These are phyloP conservation scores for Parapristionchus giblindavisi DNA, from an alignment of 2,888 invertebrate species.

Conservation along the genomic window DNA sequence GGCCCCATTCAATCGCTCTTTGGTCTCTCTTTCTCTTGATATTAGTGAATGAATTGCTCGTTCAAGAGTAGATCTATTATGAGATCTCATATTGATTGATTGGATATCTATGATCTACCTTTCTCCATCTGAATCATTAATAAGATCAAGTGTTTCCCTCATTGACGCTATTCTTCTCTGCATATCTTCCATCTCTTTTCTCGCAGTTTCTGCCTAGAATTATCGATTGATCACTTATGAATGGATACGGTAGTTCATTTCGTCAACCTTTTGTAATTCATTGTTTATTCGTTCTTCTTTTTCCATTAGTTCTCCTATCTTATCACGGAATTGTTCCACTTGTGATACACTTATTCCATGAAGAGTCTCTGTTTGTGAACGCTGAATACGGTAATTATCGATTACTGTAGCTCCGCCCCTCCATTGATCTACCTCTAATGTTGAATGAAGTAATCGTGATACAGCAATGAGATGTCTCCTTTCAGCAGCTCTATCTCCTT, in stretches of 20 bases:
- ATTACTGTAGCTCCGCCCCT: no score
- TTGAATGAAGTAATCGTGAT: constrained; percentile 39
- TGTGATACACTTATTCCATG: constrained; percentile 33
- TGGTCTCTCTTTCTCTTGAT: neutral
- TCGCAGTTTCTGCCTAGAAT: constrained; percentile 15
- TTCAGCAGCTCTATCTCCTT: constrained; percentile 38
- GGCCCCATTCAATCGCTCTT: neutral
- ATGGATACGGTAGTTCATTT: neutral
- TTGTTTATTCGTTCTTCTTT: constrained; percentile 8
- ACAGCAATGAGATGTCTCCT: constrained; percentile 43
- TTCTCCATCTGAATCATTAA: constrained; percentile 13
- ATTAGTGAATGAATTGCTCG: constrained; percentile 28
- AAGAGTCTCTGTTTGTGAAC: constrained; percentile 27
- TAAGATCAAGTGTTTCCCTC: constrained; percentile 19
- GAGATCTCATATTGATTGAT: no score
- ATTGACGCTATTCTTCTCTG: constrained; percentile 1
- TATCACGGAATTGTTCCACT: constrained; percentile 34
- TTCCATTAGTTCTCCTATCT: constrained; percentile 31
- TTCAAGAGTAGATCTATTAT: neutral
- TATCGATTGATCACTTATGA: neutral
- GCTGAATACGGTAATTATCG: neutral
- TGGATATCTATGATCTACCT: neutral
- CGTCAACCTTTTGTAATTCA: constrained; percentile 2
- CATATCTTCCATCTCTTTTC: constrained; percentile 3
- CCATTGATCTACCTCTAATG: constrained; percentile 35